Evolutionary conservation across 2,888 invertebrate species (phyloP).

Genomic region (Pristionchus fissidentatus): DNA sequence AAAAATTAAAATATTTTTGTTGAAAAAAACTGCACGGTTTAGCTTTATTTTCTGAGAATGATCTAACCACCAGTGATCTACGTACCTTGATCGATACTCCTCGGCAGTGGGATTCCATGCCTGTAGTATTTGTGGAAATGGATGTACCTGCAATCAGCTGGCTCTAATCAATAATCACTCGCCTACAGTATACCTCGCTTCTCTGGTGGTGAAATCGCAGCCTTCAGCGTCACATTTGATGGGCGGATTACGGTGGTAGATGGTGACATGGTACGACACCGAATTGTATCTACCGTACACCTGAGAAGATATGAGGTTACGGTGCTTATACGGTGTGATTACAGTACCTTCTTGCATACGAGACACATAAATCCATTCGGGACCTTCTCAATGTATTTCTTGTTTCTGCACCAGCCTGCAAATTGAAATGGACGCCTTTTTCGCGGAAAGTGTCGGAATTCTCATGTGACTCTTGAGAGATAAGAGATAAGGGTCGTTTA

Average conservation of each 20-base stretch:
- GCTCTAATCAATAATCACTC: constrained; percentile 49
- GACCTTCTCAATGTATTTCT: constrained; percentile 74
- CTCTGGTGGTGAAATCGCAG: constrained; percentile 74
- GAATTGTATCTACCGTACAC: constrained; percentile 70
- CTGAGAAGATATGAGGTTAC: neutral
- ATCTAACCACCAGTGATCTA: too few relatives aligned
- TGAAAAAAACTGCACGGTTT: too few relatives aligned
- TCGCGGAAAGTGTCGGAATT: neutral
- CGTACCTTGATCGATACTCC: constrained; percentile 74
- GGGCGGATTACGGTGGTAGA: constrained; percentile 76
- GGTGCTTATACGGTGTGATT: neutral
- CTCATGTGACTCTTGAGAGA: constrained; percentile 21
- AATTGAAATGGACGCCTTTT: neutral
- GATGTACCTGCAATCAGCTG: constrained; percentile 65
- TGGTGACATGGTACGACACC: constrained; percentile 75
- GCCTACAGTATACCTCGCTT: constrained; percentile 51
- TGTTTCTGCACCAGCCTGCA: constrained; percentile 75
- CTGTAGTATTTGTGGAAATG: constrained; percentile 76
- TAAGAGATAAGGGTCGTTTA: neutral
- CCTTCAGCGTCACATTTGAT: constrained; percentile 74
- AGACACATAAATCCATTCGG: constrained; percentile 70
- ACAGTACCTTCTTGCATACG: constrained; percentile 71
- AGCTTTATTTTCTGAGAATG: too few relatives aligned
- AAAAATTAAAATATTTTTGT: too few relatives aligned
- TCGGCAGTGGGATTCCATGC: constrained; percentile 72